Evolutionary conservation across 92 coral and sea anemone species (phyloP).

Genomic region (Pocillopora grandis): DNA sequence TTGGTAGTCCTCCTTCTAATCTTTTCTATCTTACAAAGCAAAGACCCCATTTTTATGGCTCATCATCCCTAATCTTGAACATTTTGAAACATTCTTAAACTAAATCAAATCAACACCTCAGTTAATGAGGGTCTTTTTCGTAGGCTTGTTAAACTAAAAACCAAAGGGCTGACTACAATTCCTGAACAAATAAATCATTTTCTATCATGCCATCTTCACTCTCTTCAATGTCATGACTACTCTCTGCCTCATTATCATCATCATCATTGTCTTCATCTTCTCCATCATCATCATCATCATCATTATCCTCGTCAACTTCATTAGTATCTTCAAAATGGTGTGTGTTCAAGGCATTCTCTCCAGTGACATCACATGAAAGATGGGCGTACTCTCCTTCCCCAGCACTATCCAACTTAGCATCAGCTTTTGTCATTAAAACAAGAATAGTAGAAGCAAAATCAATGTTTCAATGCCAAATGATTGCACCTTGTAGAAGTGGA

Average conservation of each 20-base stretch:
- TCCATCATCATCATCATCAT: neutral
- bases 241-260: neutral
- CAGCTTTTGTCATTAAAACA: neutral
- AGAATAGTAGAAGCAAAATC: too few relatives aligned
- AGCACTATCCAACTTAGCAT: neutral
- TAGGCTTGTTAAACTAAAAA: too few relatives aligned
- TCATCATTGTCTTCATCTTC: neutral
- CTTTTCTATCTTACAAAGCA: too few relatives aligned
- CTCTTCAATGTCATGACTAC: neutral
- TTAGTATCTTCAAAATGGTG: neutral
- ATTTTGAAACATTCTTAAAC: too few relatives aligned
- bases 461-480: too few relatives aligned
- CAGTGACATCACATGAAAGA: neutral
- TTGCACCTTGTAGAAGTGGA: too few relatives aligned
- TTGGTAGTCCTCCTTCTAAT: too few relatives aligned
- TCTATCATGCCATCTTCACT: neutral
- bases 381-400: neutral
- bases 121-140: too few relatives aligned
- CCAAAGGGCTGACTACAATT: neutral
- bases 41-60: too few relatives aligned
- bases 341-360: neutral
- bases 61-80: too few relatives aligned
- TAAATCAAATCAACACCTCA: too few relatives aligned
- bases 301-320: neutral
- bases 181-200: constrained; percentile 19